Evolutionary conservation across 2,888 invertebrate genomes (phyloP).

Genomic region (Pelosia muscerda): DNA sequence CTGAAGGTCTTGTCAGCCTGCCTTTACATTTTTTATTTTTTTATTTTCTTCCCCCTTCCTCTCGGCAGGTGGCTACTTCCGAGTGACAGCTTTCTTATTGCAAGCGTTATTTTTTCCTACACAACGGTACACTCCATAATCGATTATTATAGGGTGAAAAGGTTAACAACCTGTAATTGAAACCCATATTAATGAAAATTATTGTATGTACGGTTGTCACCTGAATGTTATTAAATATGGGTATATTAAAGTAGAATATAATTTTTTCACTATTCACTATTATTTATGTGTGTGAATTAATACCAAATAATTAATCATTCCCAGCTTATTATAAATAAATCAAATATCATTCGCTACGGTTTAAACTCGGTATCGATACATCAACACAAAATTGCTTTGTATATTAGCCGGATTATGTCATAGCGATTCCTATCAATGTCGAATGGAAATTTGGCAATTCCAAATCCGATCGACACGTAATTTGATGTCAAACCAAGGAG

Average conservation of each 20-base stretch:
- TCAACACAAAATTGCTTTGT: conserved; percentile 43
- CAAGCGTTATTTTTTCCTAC: no score
- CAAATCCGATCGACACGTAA: conserved; percentile 49
- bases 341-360: neutral
- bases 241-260: neutral
- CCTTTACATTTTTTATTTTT: neutral
- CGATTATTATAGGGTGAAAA: neutral
- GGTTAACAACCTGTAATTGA: neutral
- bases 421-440: conserved; percentile 37
- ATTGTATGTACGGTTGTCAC: neutral
- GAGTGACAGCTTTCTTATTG: neutral
- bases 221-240: neutral
- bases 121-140: neutral
- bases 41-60: neutral
- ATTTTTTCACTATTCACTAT: no score
- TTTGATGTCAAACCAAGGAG: conserved; percentile 53
- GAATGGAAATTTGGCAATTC: conserved; percentile 52
- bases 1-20: neutral
- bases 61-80: neutral
- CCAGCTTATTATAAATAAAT: neutral
- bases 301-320: neutral
- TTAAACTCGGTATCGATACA: conserved; percentile 7
- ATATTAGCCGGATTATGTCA: conserved; percentile 22
- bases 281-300: no score
- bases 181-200: neutral